Percentiles rank a stretch among this genome's conserved stretches.
Conservation (phyloP, 2,888 invertebrate species). For the Lycocerus yunnanus region DNA sequence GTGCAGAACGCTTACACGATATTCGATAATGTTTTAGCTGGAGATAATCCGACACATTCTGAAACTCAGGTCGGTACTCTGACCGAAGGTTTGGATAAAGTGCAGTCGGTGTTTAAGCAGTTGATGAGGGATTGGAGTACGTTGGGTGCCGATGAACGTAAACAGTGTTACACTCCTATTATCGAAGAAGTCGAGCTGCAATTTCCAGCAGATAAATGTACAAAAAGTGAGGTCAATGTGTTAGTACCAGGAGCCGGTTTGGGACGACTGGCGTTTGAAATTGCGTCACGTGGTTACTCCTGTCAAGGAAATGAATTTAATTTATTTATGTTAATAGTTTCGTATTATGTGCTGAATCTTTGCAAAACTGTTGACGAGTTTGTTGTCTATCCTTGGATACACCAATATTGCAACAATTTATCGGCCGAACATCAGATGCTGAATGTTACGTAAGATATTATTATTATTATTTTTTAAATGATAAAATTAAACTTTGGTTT, state of each 20-base stretch:
- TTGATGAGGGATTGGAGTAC: slow-evolving; percentile 96
- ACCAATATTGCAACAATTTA: slow-evolving; percentile 91
- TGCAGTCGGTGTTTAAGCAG: slow-evolving; percentile 92
- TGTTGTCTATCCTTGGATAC: slow-evolving; percentile 92
- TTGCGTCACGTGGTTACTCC: slow-evolving; percentile 84
- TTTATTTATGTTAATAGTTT: slow-evolving; percentile 95
- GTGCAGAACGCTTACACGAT: slow-evolving; percentile 80
- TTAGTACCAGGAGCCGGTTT: slow-evolving; percentile 97
- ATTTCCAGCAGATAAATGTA: slow-evolving; percentile 69
- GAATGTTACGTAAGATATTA: slow-evolving; percentile 58
- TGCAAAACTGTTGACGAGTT: slow-evolving; percentile 74
- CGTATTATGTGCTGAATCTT: slow-evolving; percentile 93
- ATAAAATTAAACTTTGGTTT: background rate
- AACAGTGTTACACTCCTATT: slow-evolving; percentile 88
- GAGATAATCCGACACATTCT: slow-evolving; percentile 45
- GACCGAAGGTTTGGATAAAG: slow-evolving; percentile 72
- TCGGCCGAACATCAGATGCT: slow-evolving; percentile 79
- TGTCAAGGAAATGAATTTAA: slow-evolving; percentile 99
- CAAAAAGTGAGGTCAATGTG: slow-evolving; percentile 67
- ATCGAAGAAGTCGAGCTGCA: slow-evolving; percentile 77
- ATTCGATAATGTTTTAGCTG: slow-evolving; percentile 73
- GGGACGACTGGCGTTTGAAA: slow-evolving; percentile 91
- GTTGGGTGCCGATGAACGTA: slow-evolving; percentile 80
- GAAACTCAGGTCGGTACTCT: slow-evolving; percentile 47
- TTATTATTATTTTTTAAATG: background rate